Evolutionary conservation across 1,140 invertebrate species (phyloP), one percentile per base, ranked within the genome.

Genomic region (Neodiprion virginianus): DNA sequence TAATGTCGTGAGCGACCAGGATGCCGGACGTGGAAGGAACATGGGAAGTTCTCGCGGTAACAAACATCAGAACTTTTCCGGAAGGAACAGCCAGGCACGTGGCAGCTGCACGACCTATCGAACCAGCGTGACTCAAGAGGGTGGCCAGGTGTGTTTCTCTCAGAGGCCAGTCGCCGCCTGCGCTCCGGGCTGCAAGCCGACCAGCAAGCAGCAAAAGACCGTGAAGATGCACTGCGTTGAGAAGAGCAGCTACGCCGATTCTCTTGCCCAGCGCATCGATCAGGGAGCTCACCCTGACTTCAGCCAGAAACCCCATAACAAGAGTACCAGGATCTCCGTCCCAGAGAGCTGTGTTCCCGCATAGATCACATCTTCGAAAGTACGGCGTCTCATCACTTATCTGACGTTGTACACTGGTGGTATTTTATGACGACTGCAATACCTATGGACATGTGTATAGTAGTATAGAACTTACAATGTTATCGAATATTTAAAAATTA

Each of bases 231-330:
- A 90, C 40, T 93, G 92, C 80, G 78, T 86, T 61, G 77, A 88
- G 0, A 85, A 85, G 12, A 79, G 86, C 11, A 86, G 85, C 72
- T 77, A 88, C 40, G 86, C 90, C 75, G 74, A 85, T 9, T 73
- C 84, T 7, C 11, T 61, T 12, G 8, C 53, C 11, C 11, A 61
- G 53, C 53, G 53, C 53, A 47, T 83, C 17, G n/a, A 80, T 12
- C 87, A 91, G 79, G 92, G 92, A 9, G 84, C 89, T 50, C 92
- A 89, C 78, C 91, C 91, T 11, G 88, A 91, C 72, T 88, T 93
- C 10, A 85, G 82, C 23, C 77, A 84, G 61, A 88, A 89, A 14
- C 68, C 65, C 0, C 17, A 75, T 9, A 70, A 72, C 40, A 79
- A 75, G 50, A 72, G 11, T 5, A 1, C 78, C 7, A n/a, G 48